Conservation (phyloP, 1,140 invertebrate genomes). For the Scaptodrosophila lebanonensis region DNA sequence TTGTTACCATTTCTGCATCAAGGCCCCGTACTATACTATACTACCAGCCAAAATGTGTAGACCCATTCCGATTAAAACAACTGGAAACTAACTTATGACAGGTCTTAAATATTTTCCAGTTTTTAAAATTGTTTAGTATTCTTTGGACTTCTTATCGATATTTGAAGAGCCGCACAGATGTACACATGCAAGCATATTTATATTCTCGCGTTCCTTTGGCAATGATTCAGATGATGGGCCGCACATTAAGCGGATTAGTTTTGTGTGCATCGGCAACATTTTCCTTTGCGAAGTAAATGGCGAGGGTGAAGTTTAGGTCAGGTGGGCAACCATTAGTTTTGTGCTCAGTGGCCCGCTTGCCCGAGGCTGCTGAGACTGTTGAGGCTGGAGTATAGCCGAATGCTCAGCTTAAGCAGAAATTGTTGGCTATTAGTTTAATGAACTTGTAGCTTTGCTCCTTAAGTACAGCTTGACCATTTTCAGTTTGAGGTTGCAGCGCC, state of each 20-base stretch:
- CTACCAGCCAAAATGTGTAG: no score
- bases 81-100: no score
- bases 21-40: no score
- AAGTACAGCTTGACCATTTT: slow-evolving; percentile 32
- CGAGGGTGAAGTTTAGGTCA: slow-evolving; percentile 18
- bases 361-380: background rate
- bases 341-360: slow-evolving; percentile 34
- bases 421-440: slow-evolving; percentile 74
- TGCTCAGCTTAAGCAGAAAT: slow-evolving; percentile 45
- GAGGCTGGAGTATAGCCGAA: background rate
- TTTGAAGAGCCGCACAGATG: no score
- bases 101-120: no score
- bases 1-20: no score
- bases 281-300: background rate
- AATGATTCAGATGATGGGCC: slow-evolving; percentile 64
- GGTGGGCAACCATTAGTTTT: slow-evolving; percentile 57
- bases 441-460: slow-evolving; percentile 51
- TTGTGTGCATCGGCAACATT: slow-evolving; percentile 19
- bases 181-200: slow-evolving; percentile 9
- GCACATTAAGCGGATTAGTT: slow-evolving; percentile 74
- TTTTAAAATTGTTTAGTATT: no score
- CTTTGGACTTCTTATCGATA: slow-evolving; percentile 11
- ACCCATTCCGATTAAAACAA: no score
- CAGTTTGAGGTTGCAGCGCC: slow-evolving; percentile 26
- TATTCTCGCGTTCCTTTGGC: slow-evolving; percentile 8